phyloP scores from a whole-genome alignment of 2,797 vertebrate species.

The Pristis pectinata region DNA sequence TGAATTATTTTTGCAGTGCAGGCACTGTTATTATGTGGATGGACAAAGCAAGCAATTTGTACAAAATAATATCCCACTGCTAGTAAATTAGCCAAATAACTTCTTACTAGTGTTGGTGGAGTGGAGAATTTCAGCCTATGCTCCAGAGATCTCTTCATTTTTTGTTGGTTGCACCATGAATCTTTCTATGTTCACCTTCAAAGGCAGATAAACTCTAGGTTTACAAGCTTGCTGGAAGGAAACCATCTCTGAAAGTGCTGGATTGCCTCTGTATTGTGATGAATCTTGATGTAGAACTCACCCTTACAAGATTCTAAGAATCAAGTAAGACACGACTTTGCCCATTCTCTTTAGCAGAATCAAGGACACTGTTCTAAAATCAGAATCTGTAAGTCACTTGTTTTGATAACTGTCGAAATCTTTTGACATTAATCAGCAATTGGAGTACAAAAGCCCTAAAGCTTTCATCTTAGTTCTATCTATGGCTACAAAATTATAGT shows the following conservation, averaged over 20 bases:
- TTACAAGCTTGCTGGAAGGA: not conserved
- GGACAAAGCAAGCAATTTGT: not conserved
- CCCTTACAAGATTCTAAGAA: not conserved
- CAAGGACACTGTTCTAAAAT: constrained; percentile 12
- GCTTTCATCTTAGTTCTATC: not conserved
- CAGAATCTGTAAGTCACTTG: not conserved
- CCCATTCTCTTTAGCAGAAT: not conserved
- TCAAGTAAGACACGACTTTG: not conserved
- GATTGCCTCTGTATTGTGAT: not conserved
- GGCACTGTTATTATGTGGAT: not conserved
- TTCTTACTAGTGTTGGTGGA: not conserved
- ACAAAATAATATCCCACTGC: not conserved
- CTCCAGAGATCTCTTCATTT: not conserved
- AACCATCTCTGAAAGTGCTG: not conserved
- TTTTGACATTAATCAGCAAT: constrained; percentile 10
- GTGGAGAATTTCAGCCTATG: not conserved
- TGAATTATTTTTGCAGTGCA: not conserved
- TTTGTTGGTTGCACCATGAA: not conserved
- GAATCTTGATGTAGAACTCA: not conserved
- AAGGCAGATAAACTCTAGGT: not conserved
- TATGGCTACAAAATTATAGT: not conserved
- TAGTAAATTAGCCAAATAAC: not conserved
- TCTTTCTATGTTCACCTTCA: not conserved
- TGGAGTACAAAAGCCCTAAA: not conserved
- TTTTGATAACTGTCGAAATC: not conserved